phyloP scores from a whole-genome alignment of 2,888 invertebrate species.

The Rhagonycha fulva region DNA sequence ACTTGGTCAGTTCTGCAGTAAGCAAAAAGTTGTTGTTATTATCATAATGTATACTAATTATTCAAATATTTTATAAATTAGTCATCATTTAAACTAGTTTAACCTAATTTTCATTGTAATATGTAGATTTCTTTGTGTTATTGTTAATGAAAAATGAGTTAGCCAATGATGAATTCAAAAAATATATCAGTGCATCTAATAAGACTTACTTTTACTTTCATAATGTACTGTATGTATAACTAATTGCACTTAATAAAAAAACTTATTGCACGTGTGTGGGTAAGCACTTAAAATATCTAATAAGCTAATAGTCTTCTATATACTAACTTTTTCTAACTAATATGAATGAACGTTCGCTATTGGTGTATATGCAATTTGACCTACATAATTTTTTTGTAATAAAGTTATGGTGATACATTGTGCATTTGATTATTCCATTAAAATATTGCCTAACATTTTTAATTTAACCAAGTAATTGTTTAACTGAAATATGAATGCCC shows the following conservation, averaged over 20 bases:
- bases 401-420: neutral
- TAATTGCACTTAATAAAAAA: neutral
- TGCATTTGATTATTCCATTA: neutral
- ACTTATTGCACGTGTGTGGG: neutral
- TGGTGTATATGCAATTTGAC: neutral
- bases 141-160: neutral
- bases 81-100: neutral
- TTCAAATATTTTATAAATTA: neutral
- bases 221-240: neutral
- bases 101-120: neutral
- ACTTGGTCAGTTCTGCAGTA: no score
- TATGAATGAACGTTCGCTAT: neutral
- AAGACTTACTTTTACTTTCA: neutral
- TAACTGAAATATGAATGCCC: neutral
- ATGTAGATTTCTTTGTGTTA: neutral
- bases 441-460: neutral
- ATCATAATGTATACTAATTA: no score
- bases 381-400: neutral
- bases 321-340: neutral
- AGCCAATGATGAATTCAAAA: neutral
- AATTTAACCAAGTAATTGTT: neutral
- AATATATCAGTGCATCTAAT: neutral
- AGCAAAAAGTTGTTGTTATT: no score
- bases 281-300: neutral
- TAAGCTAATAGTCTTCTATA: neutral